These are phyloP conservation scores for Palythoa grandiflora DNA, from an alignment of 92 coral and sea anemone genomes.

Conservation along the genomic window DNA sequence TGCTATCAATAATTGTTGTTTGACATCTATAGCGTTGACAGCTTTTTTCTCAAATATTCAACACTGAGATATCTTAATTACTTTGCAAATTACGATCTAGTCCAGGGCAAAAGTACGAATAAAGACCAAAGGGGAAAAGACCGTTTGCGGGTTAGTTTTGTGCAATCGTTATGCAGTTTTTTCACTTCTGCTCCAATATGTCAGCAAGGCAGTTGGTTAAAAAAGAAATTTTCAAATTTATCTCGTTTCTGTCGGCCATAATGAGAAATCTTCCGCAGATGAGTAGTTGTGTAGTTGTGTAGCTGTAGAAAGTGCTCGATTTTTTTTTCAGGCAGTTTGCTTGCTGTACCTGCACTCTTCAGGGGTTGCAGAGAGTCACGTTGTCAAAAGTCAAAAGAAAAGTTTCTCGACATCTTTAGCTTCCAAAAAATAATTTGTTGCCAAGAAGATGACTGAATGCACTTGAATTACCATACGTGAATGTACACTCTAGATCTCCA, in stretches of 20 bases:
- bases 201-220: background rate
- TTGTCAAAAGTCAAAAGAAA: too few species aligned
- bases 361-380: too few species aligned
- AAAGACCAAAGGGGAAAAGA: background rate
- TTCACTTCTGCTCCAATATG: background rate
- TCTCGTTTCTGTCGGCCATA: background rate
- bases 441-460: too few species aligned
- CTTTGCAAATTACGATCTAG: background rate
- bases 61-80: background rate
- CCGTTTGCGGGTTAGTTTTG: background rate
- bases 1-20: background rate
- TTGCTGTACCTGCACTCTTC: background rate
- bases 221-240: background rate
- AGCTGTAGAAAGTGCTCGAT: background rate
- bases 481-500: too few species aligned
- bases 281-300: background rate
- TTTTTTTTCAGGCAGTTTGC: background rate
- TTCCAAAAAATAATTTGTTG: too few species aligned
- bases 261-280: background rate
- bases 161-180: background rate
- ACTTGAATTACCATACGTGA: too few species aligned
- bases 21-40: slow-evolving; percentile 4
- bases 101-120: background rate
- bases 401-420: too few species aligned
- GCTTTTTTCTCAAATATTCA: background rate